Conservation (phyloP, 2,113 vertebrate species). For the Colaptes auratus region DNA sequence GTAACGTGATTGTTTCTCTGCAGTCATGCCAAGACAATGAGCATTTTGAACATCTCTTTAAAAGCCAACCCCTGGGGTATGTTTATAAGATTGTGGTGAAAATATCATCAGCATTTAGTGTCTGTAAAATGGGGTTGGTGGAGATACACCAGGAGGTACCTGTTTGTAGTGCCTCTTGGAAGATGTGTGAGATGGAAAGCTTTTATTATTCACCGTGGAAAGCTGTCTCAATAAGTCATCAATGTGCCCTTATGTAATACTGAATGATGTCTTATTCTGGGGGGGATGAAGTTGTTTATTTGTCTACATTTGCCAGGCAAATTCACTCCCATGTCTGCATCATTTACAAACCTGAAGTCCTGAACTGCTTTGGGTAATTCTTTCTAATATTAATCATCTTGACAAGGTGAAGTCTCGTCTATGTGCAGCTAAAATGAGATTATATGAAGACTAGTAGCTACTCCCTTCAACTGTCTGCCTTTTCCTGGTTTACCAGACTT, state of each 20-base stretch:
- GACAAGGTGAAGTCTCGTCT: not conserved
- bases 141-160: not conserved
- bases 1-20: not conserved
- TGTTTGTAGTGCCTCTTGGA: not conserved
- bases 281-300: rapidly evolving
- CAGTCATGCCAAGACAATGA: not conserved
- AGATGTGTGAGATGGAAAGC: not conserved
- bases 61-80: not conserved
- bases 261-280: not conserved
- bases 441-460: not conserved
- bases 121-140: not conserved
- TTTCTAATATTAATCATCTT: not conserved
- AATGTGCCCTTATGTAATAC: not conserved
- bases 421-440: not conserved
- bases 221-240: not conserved
- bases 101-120: not conserved
- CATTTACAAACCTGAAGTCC: not conserved
- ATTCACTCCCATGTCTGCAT: not conserved
- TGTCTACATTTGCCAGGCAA: not conserved
- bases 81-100: not conserved
- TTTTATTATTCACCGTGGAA: not conserved
- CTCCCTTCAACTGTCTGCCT: not conserved
- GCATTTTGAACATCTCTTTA: not conserved
- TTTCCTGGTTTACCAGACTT: not conserved
- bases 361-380: not conserved